Conservation (phyloP, 2,888 invertebrate genomes). For the Carterocephalus palaemon region DNA sequence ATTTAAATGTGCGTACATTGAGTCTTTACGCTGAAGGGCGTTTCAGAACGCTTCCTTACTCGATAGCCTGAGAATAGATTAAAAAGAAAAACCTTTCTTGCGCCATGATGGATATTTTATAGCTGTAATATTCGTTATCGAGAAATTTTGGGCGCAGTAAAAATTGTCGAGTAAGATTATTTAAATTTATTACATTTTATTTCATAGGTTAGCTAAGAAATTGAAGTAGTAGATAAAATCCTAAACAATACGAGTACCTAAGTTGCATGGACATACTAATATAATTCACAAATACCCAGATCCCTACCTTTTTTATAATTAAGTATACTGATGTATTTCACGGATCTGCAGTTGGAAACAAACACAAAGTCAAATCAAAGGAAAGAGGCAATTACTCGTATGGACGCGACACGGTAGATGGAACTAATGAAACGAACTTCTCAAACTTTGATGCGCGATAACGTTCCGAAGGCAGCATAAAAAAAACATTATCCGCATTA, state of each 20-base stretch:
- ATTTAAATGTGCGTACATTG: constrained; percentile 77
- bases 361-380: too few species aligned
- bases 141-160: neutral
- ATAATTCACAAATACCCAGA: too few species aligned
- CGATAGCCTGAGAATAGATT: constrained; percentile 25
- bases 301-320: too few species aligned
- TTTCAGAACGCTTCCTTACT: constrained; percentile 37
- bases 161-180: too few species aligned
- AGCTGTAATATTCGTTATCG: constrained; percentile 11
- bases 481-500: constrained; percentile 31
- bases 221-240: too few species aligned
- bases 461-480: constrained; percentile 22
- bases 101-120: constrained; percentile 23
- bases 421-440: constrained; percentile 10
- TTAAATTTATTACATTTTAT: too few species aligned
- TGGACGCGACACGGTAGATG: constrained; percentile 9
- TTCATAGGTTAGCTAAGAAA: too few species aligned
- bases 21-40: constrained; percentile 58
- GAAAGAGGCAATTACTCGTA: too few species aligned
- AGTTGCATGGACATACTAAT: too few species aligned
- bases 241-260: too few species aligned
- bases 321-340: too few species aligned
- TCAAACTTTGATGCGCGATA: constrained; percentile 26
- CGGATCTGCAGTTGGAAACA: too few species aligned
- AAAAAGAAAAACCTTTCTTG: constrained; percentile 22